Base-by-base conservation (phyloP, 1,140 invertebrate species). In the Pantala flavescens region DNA sequence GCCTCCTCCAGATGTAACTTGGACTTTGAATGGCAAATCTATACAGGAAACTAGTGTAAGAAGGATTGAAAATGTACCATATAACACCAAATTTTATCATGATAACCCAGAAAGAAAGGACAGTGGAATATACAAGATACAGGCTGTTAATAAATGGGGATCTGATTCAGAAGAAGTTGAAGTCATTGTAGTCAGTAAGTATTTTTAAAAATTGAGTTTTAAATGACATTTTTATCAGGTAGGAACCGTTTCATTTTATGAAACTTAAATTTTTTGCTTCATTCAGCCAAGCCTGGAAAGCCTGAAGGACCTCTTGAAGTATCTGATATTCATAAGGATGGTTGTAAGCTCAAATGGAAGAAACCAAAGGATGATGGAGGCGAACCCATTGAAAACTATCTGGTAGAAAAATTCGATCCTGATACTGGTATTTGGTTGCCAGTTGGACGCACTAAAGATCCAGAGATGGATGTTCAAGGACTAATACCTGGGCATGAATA, bases 311-410 rank as follows among this genome's bases (percentile, higher is more conserved):
- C 97, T 11, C 82, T 98, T 2, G 95, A 97, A 82, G 94, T 98
- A n/a, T 91, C 92, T 0, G 95, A 98, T 80, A 89, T 99, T 71
- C 88, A 94, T 85, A 97, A 97, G 78, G 95, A 98, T 78, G 94
- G 93, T 43, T 97, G 95, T 83, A 98, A 93, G 74, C 86, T 99
- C 2, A 95, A 95, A 81, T 99, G 98, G 98, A 97, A 98, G 81
- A 91, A 94, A 83, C 96, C 97, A 0, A 98, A 96, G 81, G 97
- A 99, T 82, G 97, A 99, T 82, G 98, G 98, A 75, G 98, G 98
- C 12, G 92, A 96, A 81, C 95, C 95, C 2, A 91, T 98, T 78
- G 94, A 96, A 79, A 91, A 90, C 43, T 99, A 99, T 82, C 85
- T 98, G 71, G 91, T 99, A 19, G 98, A 99, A 83, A 99, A 99